These are phyloP conservation scores for Pogona vitticeps DNA, from an alignment of 2,113 vertebrate species.

Conservation along the genomic window DNA sequence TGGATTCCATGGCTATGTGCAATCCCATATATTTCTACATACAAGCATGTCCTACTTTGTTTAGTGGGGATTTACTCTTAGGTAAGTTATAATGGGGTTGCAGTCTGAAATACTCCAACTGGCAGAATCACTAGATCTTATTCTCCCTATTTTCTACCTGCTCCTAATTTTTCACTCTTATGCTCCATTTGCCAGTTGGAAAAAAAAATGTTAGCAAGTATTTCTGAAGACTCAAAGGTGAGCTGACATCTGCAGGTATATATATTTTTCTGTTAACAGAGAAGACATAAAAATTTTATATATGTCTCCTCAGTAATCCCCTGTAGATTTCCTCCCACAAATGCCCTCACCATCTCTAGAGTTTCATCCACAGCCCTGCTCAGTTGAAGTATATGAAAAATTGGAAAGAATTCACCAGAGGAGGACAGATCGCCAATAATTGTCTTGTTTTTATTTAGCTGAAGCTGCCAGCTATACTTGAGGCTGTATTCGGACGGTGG, in stretches of 20 bases:
- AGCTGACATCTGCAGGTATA: constrained; percentile 19
- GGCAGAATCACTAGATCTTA: background rate
- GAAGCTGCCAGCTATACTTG: background rate
- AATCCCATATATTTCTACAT: background rate
- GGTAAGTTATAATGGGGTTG: background rate
- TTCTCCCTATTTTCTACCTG: background rate
- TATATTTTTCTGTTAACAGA: constrained; percentile 19
- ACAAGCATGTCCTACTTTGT: background rate
- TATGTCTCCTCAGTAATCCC: constrained; percentile 23
- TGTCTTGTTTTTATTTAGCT: background rate
- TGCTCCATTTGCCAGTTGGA: background rate
- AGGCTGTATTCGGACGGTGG: background rate
- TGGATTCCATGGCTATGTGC: no score
- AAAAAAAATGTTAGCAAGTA: constrained; percentile 1
- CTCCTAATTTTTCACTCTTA: background rate
- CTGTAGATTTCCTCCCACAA: constrained; percentile 25
- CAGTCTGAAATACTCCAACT: background rate
- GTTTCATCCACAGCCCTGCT: constrained; percentile 10
- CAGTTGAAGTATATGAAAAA: constrained; percentile 22
- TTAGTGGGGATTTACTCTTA: background rate
- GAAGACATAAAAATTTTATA: background rate
- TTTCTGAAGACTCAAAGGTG: constrained; percentile 11
- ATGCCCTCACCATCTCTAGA: constrained; percentile 2
- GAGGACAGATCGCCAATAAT: constrained; percentile 1
- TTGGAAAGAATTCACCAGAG: constrained; percentile 9